Evolutionary conservation across 2,888 invertebrate genomes (phyloP).

Genomic region (Eupithecia exiguata): DNA sequence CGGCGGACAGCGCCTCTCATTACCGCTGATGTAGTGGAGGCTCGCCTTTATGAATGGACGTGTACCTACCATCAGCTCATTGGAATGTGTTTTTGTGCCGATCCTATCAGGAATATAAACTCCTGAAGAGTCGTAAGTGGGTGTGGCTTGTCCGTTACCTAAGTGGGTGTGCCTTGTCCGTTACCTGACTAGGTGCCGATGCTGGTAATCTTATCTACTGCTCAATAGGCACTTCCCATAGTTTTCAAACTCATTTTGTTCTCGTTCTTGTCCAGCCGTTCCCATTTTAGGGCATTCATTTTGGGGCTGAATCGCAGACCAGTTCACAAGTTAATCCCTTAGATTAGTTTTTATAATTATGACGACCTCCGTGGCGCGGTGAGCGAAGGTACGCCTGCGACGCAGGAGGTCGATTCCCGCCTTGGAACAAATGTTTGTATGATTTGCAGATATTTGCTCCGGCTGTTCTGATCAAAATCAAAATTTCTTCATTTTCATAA

Average conservation of each 20-base stretch:
- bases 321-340: too few species aligned
- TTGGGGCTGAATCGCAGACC: too few species aligned
- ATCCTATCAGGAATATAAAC: neutral
- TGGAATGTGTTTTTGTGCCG: neutral
- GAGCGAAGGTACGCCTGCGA: too few species aligned
- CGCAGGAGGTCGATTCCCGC: too few species aligned
- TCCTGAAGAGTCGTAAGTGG: neutral
- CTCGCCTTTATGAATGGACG: slow-evolving; percentile 2
- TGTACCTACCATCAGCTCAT: neutral
- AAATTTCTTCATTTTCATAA: too few species aligned
- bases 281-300: too few species aligned
- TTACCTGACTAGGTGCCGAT: neutral
- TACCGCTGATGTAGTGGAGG: slow-evolving; percentile 4
- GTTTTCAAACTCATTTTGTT: neutral
- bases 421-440: too few species aligned
- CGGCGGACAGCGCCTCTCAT: slow-evolving; percentile 5
- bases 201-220: neutral
- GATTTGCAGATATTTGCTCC: too few species aligned
- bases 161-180: neutral
- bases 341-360: too few species aligned
- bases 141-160: neutral
- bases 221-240: neutral
- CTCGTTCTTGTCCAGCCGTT: too few species aligned
- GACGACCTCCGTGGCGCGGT: too few species aligned
- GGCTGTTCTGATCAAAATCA: too few species aligned